Percentiles rank a stretch among this genome's conserved stretches.
Evolutionary conservation across 2,113 vertebrate species (phyloP).

Genomic region (Heliornis fulica): DNA sequence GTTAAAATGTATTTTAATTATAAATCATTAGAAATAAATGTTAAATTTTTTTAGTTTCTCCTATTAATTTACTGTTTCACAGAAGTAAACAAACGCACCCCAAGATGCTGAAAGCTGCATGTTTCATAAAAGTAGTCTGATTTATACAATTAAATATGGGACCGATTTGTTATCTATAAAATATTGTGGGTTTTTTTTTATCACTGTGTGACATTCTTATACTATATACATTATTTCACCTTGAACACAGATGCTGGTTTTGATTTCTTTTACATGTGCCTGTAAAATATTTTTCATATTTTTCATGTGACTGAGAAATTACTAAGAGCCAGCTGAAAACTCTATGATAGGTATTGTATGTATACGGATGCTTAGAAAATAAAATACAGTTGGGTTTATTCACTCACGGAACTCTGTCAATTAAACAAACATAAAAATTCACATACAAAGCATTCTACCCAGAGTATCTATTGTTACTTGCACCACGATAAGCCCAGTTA

Average conservation of each 20-base stretch:
- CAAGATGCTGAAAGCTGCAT: background rate
- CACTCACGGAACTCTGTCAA: background rate
- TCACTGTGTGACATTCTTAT: background rate
- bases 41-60: background rate
- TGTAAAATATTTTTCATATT: constrained; percentile 25
- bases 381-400: constrained; percentile 5
- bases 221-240: background rate
- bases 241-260: background rate
- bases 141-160: background rate
- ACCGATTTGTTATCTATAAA: background rate
- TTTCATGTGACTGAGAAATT: constrained; percentile 35
- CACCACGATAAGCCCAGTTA: background rate
- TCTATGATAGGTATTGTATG: background rate
- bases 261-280: background rate
- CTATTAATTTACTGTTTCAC: background rate
- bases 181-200: fast-evolving
- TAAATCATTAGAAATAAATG: background rate
- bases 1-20: background rate
- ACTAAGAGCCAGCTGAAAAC: constrained; percentile 8
- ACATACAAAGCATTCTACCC: background rate
- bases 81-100: background rate
- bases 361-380: constrained; percentile 14
- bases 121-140: background rate
- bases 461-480: background rate
- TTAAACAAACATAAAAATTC: background rate